Evolutionary conservation across 2,888 invertebrate species (phyloP).

Genomic region (Cheiracanthium punctorium): DNA sequence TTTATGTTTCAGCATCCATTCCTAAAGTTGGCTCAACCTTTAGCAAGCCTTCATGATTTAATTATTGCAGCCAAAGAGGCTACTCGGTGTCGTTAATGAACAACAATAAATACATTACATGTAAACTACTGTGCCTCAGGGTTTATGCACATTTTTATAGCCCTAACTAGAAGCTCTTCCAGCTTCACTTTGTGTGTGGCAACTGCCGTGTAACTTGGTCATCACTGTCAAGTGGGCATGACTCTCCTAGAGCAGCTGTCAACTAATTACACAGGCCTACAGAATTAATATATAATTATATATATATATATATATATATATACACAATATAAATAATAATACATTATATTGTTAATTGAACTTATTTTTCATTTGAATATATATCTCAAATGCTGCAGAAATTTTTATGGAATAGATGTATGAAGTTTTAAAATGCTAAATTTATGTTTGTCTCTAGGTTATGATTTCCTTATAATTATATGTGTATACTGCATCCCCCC

Average conservation of each 20-base stretch:
- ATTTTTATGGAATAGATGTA: too few species aligned
- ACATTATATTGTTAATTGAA: neutral
- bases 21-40: slow-evolving; percentile 86
- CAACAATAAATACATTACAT: neutral
- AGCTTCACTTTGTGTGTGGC: neutral
- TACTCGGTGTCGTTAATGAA: neutral
- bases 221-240: neutral
- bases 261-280: slow-evolving; percentile 2
- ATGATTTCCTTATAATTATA: too few species aligned
- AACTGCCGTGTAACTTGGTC: neutral
- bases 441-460: too few species aligned
- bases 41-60: slow-evolving; percentile 88
- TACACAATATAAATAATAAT: neutral
- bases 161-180: slow-evolving; percentile 36
- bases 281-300: neutral
- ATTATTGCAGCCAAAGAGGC: slow-evolving; percentile 88
- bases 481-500: too few species aligned
- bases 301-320: neutral
- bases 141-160: slow-evolving; percentile 50
- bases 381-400: too few species aligned
- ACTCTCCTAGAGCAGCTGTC: neutral
- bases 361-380: too few species aligned
- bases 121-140: slow-evolving; percentile 54
- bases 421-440: too few species aligned
- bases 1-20: slow-evolving; percentile 88